phyloP scores from a whole-genome alignment of 2,113 vertebrate genomes.

The Amblyornis subalaris region DNA sequence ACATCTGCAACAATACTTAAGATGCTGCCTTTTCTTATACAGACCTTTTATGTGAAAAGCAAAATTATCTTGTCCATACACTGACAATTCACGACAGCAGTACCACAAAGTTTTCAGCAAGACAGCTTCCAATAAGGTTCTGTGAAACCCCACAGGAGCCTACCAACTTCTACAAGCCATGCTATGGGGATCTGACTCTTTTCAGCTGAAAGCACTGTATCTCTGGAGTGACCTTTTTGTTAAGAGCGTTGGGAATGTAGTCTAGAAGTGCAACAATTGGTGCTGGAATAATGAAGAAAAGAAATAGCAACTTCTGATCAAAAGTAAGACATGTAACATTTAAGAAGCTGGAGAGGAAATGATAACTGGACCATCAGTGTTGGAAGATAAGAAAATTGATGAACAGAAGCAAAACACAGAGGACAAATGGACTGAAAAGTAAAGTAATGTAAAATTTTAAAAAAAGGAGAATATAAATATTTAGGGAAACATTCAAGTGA shows the following conservation, averaged over 20 bases:
- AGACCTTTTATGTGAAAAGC: constrained; percentile 16
- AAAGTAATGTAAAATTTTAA: constrained; percentile 1
- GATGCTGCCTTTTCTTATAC: background rate
- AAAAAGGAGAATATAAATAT: background rate
- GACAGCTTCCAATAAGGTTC: constrained; percentile 62
- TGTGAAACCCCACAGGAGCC: constrained; percentile 58
- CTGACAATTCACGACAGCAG: constrained; percentile 42
- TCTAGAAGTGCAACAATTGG: constrained; percentile 61
- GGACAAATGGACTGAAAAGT: constrained; percentile 1
- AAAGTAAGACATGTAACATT: constrained; percentile 46
- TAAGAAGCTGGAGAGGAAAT: constrained; percentile 43
- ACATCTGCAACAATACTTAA: background rate
- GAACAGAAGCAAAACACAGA: constrained; percentile 14
- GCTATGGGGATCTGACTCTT: constrained; percentile 58
- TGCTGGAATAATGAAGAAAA: constrained; percentile 68
- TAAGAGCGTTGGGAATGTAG: constrained; percentile 67
- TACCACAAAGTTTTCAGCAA: constrained; percentile 39
- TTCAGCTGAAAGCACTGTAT: constrained; percentile 61
- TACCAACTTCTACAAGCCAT: constrained; percentile 53
- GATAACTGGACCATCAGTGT: constrained; percentile 23
- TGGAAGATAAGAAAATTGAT: constrained; percentile 58
- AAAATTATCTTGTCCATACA: constrained; percentile 46
- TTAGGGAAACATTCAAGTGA: background rate
- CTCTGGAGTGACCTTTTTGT: constrained; percentile 74
- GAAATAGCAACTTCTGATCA: constrained; percentile 61